Base-by-base conservation (phyloP, 1,140 invertebrate species). In the Zaprionus davidi region DNA sequence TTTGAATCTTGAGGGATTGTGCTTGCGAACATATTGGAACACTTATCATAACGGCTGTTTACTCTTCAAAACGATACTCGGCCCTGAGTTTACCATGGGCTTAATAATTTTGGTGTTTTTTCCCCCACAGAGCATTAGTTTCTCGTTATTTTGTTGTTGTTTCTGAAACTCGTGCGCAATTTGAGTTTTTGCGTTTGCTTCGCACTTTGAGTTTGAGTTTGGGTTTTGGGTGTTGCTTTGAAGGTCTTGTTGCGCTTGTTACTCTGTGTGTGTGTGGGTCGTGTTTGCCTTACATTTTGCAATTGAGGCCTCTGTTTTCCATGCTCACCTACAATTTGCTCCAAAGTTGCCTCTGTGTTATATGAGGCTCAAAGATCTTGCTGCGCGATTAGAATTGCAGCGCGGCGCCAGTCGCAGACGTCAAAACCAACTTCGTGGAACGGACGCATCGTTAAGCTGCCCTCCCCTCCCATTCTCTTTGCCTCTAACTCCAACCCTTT, bases 291-390 rank as follows among this genome's bases (percentile, higher is more conserved):
- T 12, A 31, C 38, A 38, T 58, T 63, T 38, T 51, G 13, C 49
- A 62, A 56, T 60, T 46, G 28, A 38, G 76, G 57, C 53, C 53
- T 64, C 69, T 76, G 24, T 67, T 55, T 65, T 65, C 62, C 59
- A 74, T 79, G 62, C 51, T 71, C 56, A 24, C 24, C 72, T 86
- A 66, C 63, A 57, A 79, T 79, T 82, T 63, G 12, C 17, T 17
- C 31, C 36, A 55, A 41, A 44, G 76, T 55, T 9, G 20, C 46
- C 36, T 66, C 67, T 58, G 53, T 53, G 82, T 77, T 86, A 82
- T 82, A 71, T 74, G 83, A 87, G 73, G 71, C 83, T 67, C 83
- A 75, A 80, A 87, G 83, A 86, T 87, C 74, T 87, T 44, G 83
- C 41, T 64, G 71, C 49, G 64, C 57, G 83, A 86, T 80, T 82